Evolutionary conservation across 2,888 invertebrate genomes (phyloP), one percentile per base, ranked within the genome.

Genomic region (Melangyna quadrimaculata): DNA sequence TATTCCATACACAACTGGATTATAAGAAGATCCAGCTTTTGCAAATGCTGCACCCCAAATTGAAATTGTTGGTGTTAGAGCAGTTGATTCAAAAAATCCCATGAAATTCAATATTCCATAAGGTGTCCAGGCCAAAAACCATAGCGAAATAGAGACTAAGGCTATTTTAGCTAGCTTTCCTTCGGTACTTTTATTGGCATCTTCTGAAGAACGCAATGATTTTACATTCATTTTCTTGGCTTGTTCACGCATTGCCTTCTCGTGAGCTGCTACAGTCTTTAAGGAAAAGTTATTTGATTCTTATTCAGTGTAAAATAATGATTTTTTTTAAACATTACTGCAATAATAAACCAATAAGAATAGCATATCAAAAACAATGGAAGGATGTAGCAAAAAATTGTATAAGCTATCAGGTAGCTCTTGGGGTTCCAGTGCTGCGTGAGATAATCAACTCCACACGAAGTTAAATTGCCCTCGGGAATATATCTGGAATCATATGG

Each of bases 31-130:
- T 75, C 93, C 93, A 14, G 93, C 93, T 90, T 94, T 94, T 73
- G 94, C 94, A 88, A 94, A 94, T 86, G 94, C 92, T 19, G 94
- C 93, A 37, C 93, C 93, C 92, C 93, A 96, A 91, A 97, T 96
- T 40, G 96, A 96, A 80, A 95, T 94, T 84, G 97, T 93, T 17
- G 97, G 97, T 88, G 94, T 95, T 89, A 97, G 95, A 65, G 94
- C 94, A 19, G 93, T 93, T 72, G 94, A 93, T 89, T 95, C 95
- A 89, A 97, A 96, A 82, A 97, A 94, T 61, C 97, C 97, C 61
- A 95, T 93, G 89, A 94, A 95, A 92, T 96, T 96, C 89, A 97
- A 96, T 65, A 96, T 94, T 87, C 97, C 92, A 90, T 97, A 97
- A 5, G 97, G 97, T 14, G 96, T 96, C 98, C 95, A 95, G 2